These are phyloP conservation scores for Palythoa grandiflora DNA, from an alignment of 92 coral and sea anemone genomes.

Conservation along the genomic window DNA sequence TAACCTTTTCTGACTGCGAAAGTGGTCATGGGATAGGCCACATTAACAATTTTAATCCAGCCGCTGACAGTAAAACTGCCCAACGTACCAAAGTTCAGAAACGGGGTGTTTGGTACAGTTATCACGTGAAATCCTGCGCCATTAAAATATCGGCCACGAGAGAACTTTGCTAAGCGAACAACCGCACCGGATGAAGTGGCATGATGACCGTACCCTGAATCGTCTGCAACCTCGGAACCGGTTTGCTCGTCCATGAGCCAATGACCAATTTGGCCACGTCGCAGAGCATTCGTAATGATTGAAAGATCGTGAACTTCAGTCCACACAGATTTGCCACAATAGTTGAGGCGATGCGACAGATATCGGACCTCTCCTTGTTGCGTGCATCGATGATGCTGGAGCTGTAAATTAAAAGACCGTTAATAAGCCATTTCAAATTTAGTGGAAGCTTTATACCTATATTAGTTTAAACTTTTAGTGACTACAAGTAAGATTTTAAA, in stretches of 20 bases:
- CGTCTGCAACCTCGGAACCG: constrained; percentile 77
- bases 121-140: constrained; percentile 49
- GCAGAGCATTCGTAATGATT: constrained; percentile 32
- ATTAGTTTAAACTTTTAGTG: too few relatives aligned
- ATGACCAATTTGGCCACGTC: constrained; percentile 72
- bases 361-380: neutral
- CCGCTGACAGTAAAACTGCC: constrained; percentile 75
- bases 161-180: constrained; percentile 69
- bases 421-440: too few relatives aligned
- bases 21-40: constrained; percentile 72
- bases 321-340: constrained; percentile 57
- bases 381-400: neutral
- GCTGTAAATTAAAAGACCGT: neutral
- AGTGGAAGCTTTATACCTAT: too few relatives aligned
- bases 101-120: constrained; percentile 50
- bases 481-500: too few relatives aligned
- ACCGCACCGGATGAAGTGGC: constrained; percentile 62
- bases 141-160: constrained; percentile 77
- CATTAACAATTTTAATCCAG: constrained; percentile 76
- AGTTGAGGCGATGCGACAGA: neutral
- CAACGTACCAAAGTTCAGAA: constrained; percentile 55
- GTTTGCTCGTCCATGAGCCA: constrained; percentile 88
- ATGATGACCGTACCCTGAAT: constrained; percentile 80
- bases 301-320: constrained; percentile 32
- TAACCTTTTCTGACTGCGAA: constrained; percentile 76